A percentile compares a stretch with the other conserved stretches of the same genome.
Evolutionary conservation across 2,888 invertebrate species (phyloP).

Genomic region (Apodemia hepburni): DNA sequence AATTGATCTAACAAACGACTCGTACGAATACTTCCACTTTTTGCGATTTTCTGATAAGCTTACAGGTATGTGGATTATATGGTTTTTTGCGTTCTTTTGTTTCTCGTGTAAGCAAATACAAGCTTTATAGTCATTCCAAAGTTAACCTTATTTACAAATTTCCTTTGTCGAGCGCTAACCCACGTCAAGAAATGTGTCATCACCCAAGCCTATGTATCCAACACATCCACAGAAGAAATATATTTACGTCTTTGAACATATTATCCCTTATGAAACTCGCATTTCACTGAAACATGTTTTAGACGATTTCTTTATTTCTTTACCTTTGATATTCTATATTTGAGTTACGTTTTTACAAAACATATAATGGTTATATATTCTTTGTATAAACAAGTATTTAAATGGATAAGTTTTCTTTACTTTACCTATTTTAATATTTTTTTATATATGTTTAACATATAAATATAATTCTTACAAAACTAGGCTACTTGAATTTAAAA

Average conservation of each 20-base stretch:
- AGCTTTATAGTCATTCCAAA: conserved; percentile 20
- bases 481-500: too few species aligned
- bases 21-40: conserved; percentile 48
- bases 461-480: too few species aligned
- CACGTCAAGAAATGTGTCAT: conserved; percentile 7
- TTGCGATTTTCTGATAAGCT: conserved; percentile 35
- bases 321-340: not conserved
- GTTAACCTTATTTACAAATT: conserved; percentile 13
- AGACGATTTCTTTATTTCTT: not conserved
- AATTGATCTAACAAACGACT: conserved; percentile 37
- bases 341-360: too few species aligned
- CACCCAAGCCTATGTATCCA: not conserved
- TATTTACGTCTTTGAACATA: conserved; percentile 6
- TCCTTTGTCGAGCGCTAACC: conserved; percentile 3
- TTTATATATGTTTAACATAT: too few species aligned
- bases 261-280: not conserved
- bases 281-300: not conserved
- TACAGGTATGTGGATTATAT: conserved; percentile 1
- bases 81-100: conserved; percentile 23
- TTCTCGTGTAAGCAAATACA: conserved; percentile 17
- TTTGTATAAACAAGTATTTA: too few species aligned
- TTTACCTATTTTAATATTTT: too few species aligned
- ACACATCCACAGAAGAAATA: not conserved
- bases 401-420: too few species aligned
- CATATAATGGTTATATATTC: too few species aligned